Evolutionary conservation across 1,140 invertebrate species (phyloP), one percentile per base, ranked within the genome.

Genomic region (Callitettix versicolor): DNA sequence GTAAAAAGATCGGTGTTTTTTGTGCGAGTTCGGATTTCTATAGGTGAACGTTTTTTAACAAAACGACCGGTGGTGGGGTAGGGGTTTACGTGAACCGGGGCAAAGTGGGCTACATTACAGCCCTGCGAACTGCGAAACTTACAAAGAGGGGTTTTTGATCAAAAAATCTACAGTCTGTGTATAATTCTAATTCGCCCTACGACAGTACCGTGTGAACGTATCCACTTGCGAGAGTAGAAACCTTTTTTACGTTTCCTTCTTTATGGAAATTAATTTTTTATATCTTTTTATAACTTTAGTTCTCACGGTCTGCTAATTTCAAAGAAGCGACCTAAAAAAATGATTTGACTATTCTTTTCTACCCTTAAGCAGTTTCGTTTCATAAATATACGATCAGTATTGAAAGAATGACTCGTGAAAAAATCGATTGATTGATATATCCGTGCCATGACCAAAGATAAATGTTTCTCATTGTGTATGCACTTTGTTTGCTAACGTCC

Each of bases 41-140:
- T 36, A 42, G 33, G 9, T 3, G 33, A 14, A 34, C 22, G 53
- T 44, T 54, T 54, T 54, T 54, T 54, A 46, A 43, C 33, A 48
- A 55, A 54, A 55, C 46, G 26, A 44, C 40, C 26, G 53, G 43
- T 36, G 17, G 17, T 30, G 42, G 24, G 41, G 42, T 43, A 40
- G 40, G 44, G 43, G 24, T 48, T 48, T 21, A 30, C 46, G 20
- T 48, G 46, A 48, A 48, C 24, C n/a, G 42, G 24, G 51, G 21
- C 21, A 54, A 55, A 48, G 53, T 55, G 38, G 53, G 53, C 48
- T 55, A 55, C 44, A 44, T 54, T 54, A 54, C 22, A 20, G 41
- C 15, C 42, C 20, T n/a, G 12, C 18, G n/a, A 24, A 11, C 18
- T 22, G 26, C 18, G 46, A 24, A 22, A 21, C 42, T 44, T 15